phyloP scores from a whole-genome alignment of 2,797 vertebrate genomes.

The Sciaenops ocellatus region DNA sequence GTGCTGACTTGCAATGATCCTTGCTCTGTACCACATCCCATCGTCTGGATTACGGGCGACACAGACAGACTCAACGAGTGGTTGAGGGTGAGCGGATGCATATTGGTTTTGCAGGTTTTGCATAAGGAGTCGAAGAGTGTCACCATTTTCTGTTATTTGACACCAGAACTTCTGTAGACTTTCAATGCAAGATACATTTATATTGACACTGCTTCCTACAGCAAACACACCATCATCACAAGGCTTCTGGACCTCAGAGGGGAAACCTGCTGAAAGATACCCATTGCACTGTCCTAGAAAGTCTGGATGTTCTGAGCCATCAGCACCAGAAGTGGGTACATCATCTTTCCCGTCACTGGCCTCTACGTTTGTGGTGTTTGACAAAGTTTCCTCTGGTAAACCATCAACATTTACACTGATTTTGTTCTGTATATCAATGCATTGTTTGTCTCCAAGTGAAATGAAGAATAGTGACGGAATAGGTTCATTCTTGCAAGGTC shows the following conservation, averaged over 20 bases:
- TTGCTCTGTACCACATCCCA: constrained; percentile 70
- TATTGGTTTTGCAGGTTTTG: constrained; percentile 82
- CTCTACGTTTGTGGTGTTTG: background rate
- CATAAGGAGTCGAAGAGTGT: constrained; percentile 83
- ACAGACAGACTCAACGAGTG: constrained; percentile 51
- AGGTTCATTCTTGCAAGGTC: constrained; percentile 8
- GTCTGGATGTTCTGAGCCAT: constrained; percentile 15
- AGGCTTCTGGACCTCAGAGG: constrained; percentile 31
- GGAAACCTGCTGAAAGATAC: constrained; percentile 23
- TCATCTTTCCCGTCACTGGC: constrained; percentile 42
- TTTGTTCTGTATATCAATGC: constrained; percentile 25
- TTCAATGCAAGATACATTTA: constrained; percentile 86
- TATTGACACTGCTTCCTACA: constrained; percentile 84
- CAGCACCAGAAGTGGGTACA: background rate
- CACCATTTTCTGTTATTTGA: constrained; percentile 77
- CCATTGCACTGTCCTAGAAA: background rate
- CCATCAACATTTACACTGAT: background rate
- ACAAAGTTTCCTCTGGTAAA: constrained; percentile 13
- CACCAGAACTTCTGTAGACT: constrained; percentile 90
- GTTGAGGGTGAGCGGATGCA: constrained; percentile 12
- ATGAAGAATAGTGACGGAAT: constrained; percentile 2
- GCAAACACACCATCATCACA: constrained; percentile 69
- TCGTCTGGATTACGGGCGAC: constrained; percentile 63
- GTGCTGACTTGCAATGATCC: constrained; percentile 37
- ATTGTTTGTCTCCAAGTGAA: background rate